phyloP scores from a whole-genome alignment of 92 coral and sea anemone species.

The Epizoanthus scotinus region DNA sequence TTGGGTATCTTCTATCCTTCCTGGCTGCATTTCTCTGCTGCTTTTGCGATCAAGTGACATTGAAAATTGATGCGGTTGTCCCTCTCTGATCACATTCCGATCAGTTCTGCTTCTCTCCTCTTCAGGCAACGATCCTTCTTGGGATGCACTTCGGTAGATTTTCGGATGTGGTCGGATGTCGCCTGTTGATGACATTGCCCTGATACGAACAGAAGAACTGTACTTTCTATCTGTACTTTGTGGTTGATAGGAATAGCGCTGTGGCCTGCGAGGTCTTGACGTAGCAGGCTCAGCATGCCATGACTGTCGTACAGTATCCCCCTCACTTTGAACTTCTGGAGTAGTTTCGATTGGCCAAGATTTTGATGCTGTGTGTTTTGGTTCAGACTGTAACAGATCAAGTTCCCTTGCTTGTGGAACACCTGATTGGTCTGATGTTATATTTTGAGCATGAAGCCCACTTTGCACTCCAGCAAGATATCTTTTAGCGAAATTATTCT shows the following conservation, averaged over 20 bases:
- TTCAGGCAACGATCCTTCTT: constrained; percentile 1
- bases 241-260: constrained; percentile 33
- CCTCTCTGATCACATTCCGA: neutral
- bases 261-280: constrained; percentile 32
- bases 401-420: neutral
- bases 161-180: constrained; percentile 50
- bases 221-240: constrained; percentile 11
- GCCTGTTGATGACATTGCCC: constrained; percentile 52
- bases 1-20: constrained; percentile 77
- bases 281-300: constrained; percentile 74
- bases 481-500: constrained; percentile 6
- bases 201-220: constrained; percentile 68
- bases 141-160: constrained; percentile 64
- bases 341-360: constrained; percentile 79
- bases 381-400: constrained; percentile 29
- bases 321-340: constrained; percentile 44
- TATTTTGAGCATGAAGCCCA: neutral
- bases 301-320: constrained; percentile 61
- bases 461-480: constrained; percentile 25
- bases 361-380: constrained; percentile 70
- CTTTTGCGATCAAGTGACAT: constrained; percentile 27
- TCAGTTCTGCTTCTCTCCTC: neutral
- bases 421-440: neutral
- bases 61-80: neutral
- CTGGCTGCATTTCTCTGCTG: constrained; percentile 45